These are phyloP conservation scores for Apis laboriosa DNA, from an alignment of 1,140 invertebrate genomes.

Conservation along the genomic window DNA sequence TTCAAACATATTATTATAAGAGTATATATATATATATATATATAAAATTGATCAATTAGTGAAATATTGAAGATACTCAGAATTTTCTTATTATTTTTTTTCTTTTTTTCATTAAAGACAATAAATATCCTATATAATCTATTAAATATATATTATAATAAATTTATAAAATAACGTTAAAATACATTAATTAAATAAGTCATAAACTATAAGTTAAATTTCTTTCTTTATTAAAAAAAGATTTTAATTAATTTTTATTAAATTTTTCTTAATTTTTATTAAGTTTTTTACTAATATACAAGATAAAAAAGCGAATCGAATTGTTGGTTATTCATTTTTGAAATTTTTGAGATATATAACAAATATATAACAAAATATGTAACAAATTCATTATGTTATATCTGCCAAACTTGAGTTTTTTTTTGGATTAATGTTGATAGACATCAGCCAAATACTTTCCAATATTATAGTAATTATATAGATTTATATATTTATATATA, in stretches of 20 bases:
- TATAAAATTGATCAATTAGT: background rate
- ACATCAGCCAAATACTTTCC: background rate
- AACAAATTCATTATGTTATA: slow-evolving; percentile 17
- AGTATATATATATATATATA: no score
- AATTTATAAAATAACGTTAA: no score
- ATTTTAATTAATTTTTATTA: background rate
- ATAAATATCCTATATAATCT: background rate
- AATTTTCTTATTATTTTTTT: background rate
- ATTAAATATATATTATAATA: background rate
- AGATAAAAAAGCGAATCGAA: background rate
- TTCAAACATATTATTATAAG: background rate
- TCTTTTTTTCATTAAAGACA: background rate
- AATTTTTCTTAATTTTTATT: no score
- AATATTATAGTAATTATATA: background rate
- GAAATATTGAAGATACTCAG: background rate
- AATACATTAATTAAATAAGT: no score
- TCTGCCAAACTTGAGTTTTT: background rate
- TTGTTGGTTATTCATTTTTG: background rate
- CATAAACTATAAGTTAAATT: background rate
- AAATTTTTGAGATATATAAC: slow-evolving; percentile 23
- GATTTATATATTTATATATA: slow-evolving; percentile 10
- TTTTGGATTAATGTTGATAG: background rate
- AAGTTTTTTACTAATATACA: background rate
- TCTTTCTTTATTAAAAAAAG: background rate
- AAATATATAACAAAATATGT: slow-evolving; percentile 11